Evolutionary conservation across 1,140 invertebrate species (phyloP).

Genomic region (Cydia amplana): DNA sequence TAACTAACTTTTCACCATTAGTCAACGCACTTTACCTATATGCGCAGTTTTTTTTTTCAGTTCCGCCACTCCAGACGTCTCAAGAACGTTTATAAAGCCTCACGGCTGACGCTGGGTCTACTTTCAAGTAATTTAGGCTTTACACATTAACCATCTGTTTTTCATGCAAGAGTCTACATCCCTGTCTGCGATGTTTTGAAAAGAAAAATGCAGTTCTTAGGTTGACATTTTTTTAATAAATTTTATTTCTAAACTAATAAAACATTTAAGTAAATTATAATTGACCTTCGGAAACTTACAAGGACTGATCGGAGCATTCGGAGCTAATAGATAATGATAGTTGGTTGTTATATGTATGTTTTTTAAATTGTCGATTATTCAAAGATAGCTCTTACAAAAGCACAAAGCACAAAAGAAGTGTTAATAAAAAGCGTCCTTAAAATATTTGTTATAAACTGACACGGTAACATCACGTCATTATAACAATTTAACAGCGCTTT

Average conservation of each 20-base stretch:
- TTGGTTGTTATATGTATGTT: too few species aligned
- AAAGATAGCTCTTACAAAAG: too few species aligned
- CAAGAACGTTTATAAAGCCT: slow-evolving; percentile 3
- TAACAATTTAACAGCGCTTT: not conserved
- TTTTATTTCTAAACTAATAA: too few species aligned
- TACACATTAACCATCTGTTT: not conserved
- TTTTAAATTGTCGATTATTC: too few species aligned
- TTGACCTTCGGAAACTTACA: too few species aligned
- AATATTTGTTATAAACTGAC: not conserved
- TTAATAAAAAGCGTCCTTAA: not conserved
- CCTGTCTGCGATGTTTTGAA: not conserved
- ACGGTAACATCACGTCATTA: not conserved
- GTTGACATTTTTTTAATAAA: too few species aligned
- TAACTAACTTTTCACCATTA: not conserved
- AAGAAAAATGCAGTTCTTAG: not conserved
- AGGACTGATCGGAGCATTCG: too few species aligned
- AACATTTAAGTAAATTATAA: too few species aligned
- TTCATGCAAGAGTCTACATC: not conserved
- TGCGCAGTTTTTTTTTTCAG: not conserved
- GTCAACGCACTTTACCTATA: not conserved
- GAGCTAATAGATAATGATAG: too few species aligned
- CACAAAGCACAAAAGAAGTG: too few species aligned
- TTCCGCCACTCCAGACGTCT: slow-evolving; percentile 26
- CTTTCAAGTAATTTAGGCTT: slow-evolving; percentile 1
- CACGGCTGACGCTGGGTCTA: not conserved